phyloP scores from a whole-genome alignment of 2,797 vertebrate genomes.

The Sebastes minor region DNA sequence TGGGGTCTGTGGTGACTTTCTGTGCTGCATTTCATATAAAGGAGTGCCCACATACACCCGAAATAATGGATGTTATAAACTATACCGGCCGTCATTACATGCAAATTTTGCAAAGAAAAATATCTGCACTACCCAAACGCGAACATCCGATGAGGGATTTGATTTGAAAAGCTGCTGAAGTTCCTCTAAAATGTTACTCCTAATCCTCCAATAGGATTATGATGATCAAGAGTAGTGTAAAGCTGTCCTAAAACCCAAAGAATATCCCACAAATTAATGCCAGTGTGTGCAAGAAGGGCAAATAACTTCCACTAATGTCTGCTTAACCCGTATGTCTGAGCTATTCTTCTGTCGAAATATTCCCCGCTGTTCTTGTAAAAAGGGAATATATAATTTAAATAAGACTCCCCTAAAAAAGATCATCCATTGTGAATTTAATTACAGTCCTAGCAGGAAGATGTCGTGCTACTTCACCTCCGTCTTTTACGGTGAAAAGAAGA shows the following conservation, averaged over 20 bases:
- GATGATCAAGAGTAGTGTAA: conserved; percentile 1
- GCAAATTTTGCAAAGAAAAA: background rate
- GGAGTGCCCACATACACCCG: background rate
- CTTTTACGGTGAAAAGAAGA: background rate
- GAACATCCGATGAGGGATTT: conserved; percentile 19
- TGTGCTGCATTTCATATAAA: background rate
- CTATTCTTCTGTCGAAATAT: conserved; percentile 10
- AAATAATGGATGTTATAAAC: background rate
- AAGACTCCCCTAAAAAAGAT: conserved; percentile 35
- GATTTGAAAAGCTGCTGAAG: conserved; percentile 25
- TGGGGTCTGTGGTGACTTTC: background rate
- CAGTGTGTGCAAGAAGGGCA: background rate
- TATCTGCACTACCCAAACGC: background rate
- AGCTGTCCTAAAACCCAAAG: conserved; percentile 3
- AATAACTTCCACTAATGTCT: conserved; percentile 38
- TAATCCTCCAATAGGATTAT: conserved; percentile 56
- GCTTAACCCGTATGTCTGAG: conserved; percentile 27
- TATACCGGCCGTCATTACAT: background rate
- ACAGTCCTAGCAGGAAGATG: conserved; percentile 32
- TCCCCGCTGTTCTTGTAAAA: conserved; percentile 41
- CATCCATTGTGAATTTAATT: conserved; percentile 60
- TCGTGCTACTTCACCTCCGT: background rate
- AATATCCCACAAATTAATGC: conserved; percentile 1
- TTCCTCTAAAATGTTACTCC: conserved; percentile 6
- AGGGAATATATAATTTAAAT: conserved; percentile 50